Conservation (phyloP, 2,888 invertebrate species). For the Drosophila ezoana region DNA sequence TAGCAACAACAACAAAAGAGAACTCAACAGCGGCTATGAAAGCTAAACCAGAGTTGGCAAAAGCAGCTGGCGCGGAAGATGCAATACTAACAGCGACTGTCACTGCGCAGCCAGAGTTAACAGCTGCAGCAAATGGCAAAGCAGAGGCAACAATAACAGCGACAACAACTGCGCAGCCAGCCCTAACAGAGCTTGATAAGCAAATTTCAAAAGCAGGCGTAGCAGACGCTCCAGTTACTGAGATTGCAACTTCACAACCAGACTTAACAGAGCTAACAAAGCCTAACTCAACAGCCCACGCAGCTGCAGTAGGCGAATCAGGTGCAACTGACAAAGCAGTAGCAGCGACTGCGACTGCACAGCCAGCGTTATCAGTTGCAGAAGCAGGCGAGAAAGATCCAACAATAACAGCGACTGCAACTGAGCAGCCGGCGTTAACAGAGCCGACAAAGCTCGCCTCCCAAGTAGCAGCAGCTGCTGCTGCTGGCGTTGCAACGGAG, state of each 20-base stretch:
- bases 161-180: neutral
- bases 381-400: neutral
- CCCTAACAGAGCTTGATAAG: neutral
- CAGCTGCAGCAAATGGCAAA: too few relatives aligned
- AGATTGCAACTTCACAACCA: neutral
- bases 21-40: neutral
- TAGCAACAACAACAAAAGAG: conserved; percentile 7
- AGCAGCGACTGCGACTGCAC: neutral
- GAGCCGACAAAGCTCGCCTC: conserved; percentile 7
- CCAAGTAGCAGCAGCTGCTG: neutral
- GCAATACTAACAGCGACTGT: neutral
- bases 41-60: conserved; percentile 11
- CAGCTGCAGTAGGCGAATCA: too few relatives aligned
- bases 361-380: conserved; percentile 3
- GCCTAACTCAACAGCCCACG: neutral
- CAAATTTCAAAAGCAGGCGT: neutral
- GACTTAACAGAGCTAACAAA: conserved; percentile 14
- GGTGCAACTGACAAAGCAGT: neutral
- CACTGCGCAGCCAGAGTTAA: neutral
- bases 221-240: conserved; percentile 1
- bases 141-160: neutral
- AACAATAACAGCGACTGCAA: neutral
- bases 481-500: neutral
- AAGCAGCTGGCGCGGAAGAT: too few relatives aligned
- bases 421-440: conserved; percentile 8